These are phyloP conservation scores for Apostichopus leukothele DNA, from an alignment of 53 echinoderm and acorn worm genomes.

Conservation along the genomic window DNA sequence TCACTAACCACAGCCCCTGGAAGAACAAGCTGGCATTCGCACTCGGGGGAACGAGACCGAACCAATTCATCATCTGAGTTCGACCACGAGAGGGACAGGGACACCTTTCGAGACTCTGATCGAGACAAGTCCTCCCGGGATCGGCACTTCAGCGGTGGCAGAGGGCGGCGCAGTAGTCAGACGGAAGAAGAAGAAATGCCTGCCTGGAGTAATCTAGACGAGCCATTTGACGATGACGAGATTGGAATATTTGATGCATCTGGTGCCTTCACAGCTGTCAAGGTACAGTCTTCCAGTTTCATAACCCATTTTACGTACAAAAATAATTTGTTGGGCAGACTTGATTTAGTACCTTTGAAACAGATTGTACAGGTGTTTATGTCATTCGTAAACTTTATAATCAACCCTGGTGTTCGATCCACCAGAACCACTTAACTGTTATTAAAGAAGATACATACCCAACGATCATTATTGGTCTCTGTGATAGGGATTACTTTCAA, in stretches of 20 bases:
- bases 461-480: too few species aligned
- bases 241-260: slow-evolving; percentile 89
- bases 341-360: too few species aligned
- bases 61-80: slow-evolving; percentile 36
- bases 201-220: slow-evolving; percentile 87
- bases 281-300: slow-evolving; percentile 52
- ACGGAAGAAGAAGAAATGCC: slow-evolving; percentile 85
- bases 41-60: slow-evolving; percentile 71
- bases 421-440: too few species aligned
- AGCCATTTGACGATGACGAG: slow-evolving; percentile 70
- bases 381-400: too few species aligned
- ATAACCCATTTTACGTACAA: not conserved
- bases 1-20: slow-evolving; percentile 50
- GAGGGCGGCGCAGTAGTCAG: slow-evolving; percentile 64
- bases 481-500: too few species aligned
- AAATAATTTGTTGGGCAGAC: too few species aligned
- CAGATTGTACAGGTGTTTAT: too few species aligned
- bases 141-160: slow-evolving; percentile 69
- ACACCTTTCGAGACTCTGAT: slow-evolving; percentile 55
- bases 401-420: too few species aligned
- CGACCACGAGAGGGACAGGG: slow-evolving; percentile 54
- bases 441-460: too few species aligned
- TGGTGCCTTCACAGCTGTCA: slow-evolving; percentile 88
- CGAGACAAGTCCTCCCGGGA: slow-evolving; percentile 55
- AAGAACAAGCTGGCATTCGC: slow-evolving; percentile 87